Base-by-base conservation (phyloP, 2,888 invertebrate species). In the Polyploca ridens region DNA sequence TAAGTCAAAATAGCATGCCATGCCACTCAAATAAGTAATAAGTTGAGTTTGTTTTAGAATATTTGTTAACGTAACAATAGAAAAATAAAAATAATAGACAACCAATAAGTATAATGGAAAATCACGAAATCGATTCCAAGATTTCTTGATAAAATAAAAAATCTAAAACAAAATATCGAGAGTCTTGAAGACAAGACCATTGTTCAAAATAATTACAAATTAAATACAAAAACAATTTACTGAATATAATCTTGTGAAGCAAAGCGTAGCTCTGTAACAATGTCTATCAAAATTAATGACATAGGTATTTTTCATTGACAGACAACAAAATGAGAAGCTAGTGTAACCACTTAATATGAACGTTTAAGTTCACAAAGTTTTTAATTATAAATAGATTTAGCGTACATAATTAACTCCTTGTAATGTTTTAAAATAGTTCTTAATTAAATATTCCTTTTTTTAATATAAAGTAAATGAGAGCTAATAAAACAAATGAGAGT, bases 61-160 rank as follows among this genome's bases (percentile, higher is more conserved):
- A 61, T 62, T 66, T n/a, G 5, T 14, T 46, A 46, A 46, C 14
- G 13, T 49, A n/a, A 49, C 49, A 49, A 16, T 49, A 16, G 16
- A 49, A 49, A 16, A 5, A 16, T 49, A 68, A 66, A 69, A 76
- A 69, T 57, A 69, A 75, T 61, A 72, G 66, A 71, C 62, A 77
- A 66, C 71, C 68, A 80, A 67, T 78, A 79, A 80, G 75, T 78
- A 71, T 67, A 79, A 79, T 75, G 75, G 78, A 82, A 75, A 83
- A 85, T 74, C 78, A 88, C 90, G 89, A 85, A 91, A 92, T 91
- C 93, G 93, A 93, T 93, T 93, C 93, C 93, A 92, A 87, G 84
- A 84, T 84, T 75, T 75, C 38, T 38, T 41, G 13, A 3, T 41
- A 41, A 41, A 41, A 41, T 62, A 75, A 19, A 70, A 71, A 74